phyloP scores from a whole-genome alignment of 2,113 vertebrate genomes.

The Psilopogon haemacephalus region DNA sequence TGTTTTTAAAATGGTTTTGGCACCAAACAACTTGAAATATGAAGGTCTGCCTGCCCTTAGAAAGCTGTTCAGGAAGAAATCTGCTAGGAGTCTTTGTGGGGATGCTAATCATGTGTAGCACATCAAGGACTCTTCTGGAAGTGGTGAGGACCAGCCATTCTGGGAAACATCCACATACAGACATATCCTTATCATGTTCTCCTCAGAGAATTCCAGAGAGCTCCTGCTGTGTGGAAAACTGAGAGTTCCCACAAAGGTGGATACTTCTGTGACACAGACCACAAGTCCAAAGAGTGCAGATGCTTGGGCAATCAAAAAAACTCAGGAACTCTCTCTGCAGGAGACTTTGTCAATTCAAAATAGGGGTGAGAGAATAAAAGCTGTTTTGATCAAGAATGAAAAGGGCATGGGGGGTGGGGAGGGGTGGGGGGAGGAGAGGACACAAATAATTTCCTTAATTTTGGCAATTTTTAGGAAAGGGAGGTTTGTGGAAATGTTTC shows the following conservation, averaged over 20 bases:
- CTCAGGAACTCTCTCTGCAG: not conserved
- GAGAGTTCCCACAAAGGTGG: not conserved
- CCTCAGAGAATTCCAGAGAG: not conserved
- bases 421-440: fast-evolving
- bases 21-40: not conserved
- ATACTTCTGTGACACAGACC: not conserved
- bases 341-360: not conserved
- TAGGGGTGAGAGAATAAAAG: not conserved
- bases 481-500: not conserved
- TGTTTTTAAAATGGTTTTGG: not conserved
- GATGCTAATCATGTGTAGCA: not conserved
- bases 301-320: not conserved
- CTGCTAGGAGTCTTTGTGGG: not conserved
- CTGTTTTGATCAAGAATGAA: not conserved
- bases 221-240: not conserved
- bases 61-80: not conserved
- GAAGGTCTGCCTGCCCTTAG: not conserved
- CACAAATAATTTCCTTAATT: not conserved
- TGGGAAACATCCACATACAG: not conserved
- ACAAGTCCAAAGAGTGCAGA: not conserved
- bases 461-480: not conserved
- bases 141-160: not conserved
- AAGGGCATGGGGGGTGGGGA: no score
- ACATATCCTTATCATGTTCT: not conserved
- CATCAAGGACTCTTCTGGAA: not conserved